A percentile compares a stretch with the other conserved stretches of the same genome.
phyloP scores from a whole-genome alignment of 2,797 vertebrate genomes.

The Eulemur albifrons region DNA sequence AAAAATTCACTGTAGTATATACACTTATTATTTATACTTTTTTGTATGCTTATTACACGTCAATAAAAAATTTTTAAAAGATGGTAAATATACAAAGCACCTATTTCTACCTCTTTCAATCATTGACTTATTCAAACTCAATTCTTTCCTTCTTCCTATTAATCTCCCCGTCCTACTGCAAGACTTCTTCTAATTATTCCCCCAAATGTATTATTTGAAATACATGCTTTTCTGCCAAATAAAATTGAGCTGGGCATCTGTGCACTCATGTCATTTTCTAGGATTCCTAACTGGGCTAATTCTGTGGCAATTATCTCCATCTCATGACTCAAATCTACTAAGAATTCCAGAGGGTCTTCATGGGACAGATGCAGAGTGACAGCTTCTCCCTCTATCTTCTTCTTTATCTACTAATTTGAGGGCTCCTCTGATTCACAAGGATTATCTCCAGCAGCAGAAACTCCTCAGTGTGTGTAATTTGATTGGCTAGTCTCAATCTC shows the following conservation, averaged over 20 bases:
- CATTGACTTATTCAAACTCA: neutral
- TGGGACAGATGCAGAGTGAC: neutral
- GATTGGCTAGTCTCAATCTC: neutral
- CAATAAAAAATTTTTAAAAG: neutral
- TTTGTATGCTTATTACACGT: too few relatives aligned
- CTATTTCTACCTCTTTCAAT: neutral
- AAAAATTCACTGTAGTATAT: too few relatives aligned
- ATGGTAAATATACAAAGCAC: neutral
- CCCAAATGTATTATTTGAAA: constrained; percentile 54
- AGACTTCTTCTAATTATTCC: neutral
- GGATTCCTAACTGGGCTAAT: constrained; percentile 66
- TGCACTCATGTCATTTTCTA: constrained; percentile 10
- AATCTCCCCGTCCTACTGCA: neutral
- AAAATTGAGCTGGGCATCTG: constrained; percentile 18
- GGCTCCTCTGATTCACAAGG: neutral
- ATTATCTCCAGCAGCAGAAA: constrained; percentile 8
- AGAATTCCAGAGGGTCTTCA: neutral
- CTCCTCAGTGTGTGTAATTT: neutral
- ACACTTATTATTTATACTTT: too few relatives aligned
- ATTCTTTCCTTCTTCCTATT: neutral
- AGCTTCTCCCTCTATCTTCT: neutral
- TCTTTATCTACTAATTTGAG: neutral
- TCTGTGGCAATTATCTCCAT: constrained; percentile 39
- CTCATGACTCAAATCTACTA: neutral
- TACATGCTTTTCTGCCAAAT: constrained; percentile 46